Percentiles rank a stretch among this genome's conserved stretches.
These are phyloP conservation scores for Lycopodina hypogea DNA, from an alignment of 37 sponge, comb jelly and placozoan species.

Conservation along the genomic window DNA sequence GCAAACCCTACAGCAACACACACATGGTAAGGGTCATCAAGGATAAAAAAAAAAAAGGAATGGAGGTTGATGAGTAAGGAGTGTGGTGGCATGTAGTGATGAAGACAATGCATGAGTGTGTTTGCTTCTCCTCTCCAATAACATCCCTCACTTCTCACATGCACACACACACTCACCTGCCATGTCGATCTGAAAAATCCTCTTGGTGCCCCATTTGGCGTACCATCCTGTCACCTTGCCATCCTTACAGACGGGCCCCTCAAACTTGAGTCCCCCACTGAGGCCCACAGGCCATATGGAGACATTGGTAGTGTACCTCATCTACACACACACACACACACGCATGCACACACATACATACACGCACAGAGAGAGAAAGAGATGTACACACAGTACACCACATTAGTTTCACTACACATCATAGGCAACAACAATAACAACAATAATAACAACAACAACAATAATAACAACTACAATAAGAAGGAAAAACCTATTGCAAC, in stretches of 20 bases:
- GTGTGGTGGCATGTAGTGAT: too few species aligned
- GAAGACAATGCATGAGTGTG: too few species aligned
- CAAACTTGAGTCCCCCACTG: constrained; percentile 75
- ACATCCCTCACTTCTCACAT: too few species aligned
- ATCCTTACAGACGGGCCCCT: constrained; percentile 79
- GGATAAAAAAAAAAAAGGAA: not conserved
- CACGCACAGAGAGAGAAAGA: too few species aligned
- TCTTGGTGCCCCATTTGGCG: constrained; percentile 51
- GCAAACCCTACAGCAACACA: constrained; percentile 63
- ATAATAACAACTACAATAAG: not conserved
- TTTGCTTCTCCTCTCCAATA: too few species aligned
- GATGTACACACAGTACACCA: too few species aligned
- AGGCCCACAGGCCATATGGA: constrained; percentile 89
- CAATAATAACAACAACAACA: not conserved
- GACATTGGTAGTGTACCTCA: constrained; percentile 63
- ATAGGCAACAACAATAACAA: not conserved
- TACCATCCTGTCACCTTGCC: constrained; percentile 76
- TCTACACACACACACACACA: constrained; percentile 34
- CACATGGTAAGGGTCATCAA: too few species aligned
- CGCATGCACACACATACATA: not conserved
- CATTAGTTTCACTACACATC: too few species aligned
- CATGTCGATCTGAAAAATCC: constrained; percentile 84
- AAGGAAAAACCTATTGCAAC: not conserved
- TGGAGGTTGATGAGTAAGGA: too few species aligned
- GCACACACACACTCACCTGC: constrained; percentile 37